Evolutionary conservation across 2,888 invertebrate species (phyloP), one percentile per base, ranked within the genome.

Genomic region (Horisme vitalbata): DNA sequence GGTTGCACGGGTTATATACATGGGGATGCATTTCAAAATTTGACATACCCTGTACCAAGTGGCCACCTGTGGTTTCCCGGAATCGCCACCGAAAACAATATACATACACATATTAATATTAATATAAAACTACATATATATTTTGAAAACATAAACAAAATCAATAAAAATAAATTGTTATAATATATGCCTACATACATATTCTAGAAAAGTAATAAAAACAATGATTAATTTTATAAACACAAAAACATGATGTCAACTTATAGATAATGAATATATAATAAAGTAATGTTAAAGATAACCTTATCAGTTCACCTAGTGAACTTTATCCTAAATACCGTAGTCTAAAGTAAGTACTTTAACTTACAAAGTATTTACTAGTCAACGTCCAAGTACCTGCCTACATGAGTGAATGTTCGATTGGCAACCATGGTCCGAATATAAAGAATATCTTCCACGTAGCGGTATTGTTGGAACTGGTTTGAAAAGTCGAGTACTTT

Each of bases 41-140:
- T 44, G 71, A 77, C 95, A 92, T 95, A 96, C 95, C 95, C 95
- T 93, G 93, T 94, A 96, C 95, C 96, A 96, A 91, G 94, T 94
- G 90, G 95, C 95, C 93, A 96, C 96, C 95, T 96, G 93, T 76
- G 82, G 74, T 82, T 75, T 68, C 64, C 75, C 76, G 69, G 75
- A 74, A 72, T 71, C 87, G 76, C 83, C 87, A 89, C 88, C 87
- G 88, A 87, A 88, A 88, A 88, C 87, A 87, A 86, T 81, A 83
- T 81, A 83, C 78, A 78, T 75, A 78, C 61, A 75, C 77, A 73
- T 70, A 65, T 75, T 75, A 79, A 80, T 78, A 75, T 63, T 74
- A 71, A 71, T 49, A 52, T 57, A 43, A 43, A 53, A 51, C 58
- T 55, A 59, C 33, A 55, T 28, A 52, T 15, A 38, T 33, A 33